These are phyloP conservation scores for Hyppa rectilinea DNA, from an alignment of 2,888 invertebrate species.

Conservation along the genomic window DNA sequence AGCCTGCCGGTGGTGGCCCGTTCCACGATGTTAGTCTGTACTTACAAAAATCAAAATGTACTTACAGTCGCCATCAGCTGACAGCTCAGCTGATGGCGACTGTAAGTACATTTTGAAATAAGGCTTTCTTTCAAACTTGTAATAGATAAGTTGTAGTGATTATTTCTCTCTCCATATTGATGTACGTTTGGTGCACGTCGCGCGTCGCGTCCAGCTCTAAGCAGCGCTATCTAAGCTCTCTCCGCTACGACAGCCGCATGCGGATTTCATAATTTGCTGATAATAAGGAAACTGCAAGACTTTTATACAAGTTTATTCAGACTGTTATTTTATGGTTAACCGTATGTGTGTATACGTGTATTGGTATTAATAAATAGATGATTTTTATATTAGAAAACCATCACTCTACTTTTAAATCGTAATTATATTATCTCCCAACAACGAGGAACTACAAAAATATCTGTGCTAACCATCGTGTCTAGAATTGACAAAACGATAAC, in stretches of 20 bases:
- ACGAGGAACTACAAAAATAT: neutral
- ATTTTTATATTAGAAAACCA: neutral
- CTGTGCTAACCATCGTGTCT: neutral
- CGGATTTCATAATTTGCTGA: neutral
- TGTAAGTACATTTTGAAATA: neutral
- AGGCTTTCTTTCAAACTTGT: neutral
- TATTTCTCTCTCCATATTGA: slow-evolving; percentile 10
- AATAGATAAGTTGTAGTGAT: neutral
- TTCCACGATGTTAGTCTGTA: no score
- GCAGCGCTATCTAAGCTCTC: slow-evolving; percentile 2
- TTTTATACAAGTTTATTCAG: neutral
- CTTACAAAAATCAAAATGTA: no score
- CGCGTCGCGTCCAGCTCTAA: neutral
- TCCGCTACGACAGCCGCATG: neutral
- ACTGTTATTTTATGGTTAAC: no score
- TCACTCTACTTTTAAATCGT: neutral
- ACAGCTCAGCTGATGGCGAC: neutral
- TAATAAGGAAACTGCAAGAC: neutral
- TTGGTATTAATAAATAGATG: no score
- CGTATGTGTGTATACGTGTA: no score
- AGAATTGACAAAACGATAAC: neutral
- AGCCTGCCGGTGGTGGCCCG: no score
- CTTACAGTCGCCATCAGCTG: no score
- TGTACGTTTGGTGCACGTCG: slow-evolving; percentile 5
- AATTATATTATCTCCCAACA: neutral